Percentiles rank a stretch among this genome's conserved stretches.
Evolutionary conservation across 2,797 vertebrate species (phyloP).

Genomic region (Periparus ater): DNA sequence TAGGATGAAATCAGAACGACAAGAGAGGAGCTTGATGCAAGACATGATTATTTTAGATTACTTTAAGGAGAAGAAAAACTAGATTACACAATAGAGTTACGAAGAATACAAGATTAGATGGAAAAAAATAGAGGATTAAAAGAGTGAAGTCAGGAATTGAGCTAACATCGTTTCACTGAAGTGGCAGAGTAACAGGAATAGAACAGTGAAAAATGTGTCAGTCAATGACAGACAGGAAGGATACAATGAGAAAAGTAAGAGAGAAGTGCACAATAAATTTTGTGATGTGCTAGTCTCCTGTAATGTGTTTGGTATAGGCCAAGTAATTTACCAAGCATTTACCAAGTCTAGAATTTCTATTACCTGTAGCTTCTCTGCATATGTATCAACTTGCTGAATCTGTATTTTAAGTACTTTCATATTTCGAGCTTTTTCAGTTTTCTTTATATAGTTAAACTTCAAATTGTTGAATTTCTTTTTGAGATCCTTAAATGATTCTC

Average conservation of each 20-base stretch:
- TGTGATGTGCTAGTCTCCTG: background rate
- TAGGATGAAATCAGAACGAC: background rate
- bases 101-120: background rate
- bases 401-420: slow-evolving; percentile 83
- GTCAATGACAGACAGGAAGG: background rate
- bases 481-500: slow-evolving; percentile 86
- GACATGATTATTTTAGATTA: background rate
- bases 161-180: background rate
- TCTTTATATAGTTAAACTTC: slow-evolving; percentile 88
- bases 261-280: background rate
- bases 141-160: background rate
- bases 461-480: slow-evolving; percentile 91
- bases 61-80: background rate
- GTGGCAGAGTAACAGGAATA: background rate
- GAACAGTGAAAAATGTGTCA: background rate
- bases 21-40: background rate
- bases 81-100: background rate
- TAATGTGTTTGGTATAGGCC: background rate
- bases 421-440: slow-evolving; percentile 83
- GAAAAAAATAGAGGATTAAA: background rate
- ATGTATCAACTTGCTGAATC: slow-evolving; percentile 84
- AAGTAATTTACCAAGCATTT: background rate
- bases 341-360: background rate
- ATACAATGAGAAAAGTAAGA: background rate
- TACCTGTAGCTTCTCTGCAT: slow-evolving; percentile 85